These are phyloP conservation scores for Clivina fossor DNA, from an alignment of 2,888 invertebrate genomes.

Conservation along the genomic window DNA sequence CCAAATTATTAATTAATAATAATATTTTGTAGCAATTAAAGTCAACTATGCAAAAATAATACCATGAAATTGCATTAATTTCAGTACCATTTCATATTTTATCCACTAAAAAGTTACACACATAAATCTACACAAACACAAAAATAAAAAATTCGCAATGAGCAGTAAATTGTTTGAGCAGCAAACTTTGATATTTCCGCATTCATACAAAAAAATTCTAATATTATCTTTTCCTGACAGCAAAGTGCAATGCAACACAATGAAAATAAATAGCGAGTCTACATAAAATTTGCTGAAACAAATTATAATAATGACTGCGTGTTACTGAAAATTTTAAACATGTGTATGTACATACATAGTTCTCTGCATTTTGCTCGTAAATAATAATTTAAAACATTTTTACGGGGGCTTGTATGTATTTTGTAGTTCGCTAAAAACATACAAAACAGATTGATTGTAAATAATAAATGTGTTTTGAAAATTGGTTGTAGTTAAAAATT, in stretches of 20 bases:
- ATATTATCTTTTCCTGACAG: conserved; percentile 15
- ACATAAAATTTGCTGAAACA: conserved; percentile 14
- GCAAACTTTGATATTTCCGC: conserved; percentile 9
- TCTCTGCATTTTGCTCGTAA: not conserved
- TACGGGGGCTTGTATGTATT: no score
- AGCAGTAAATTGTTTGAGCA: conserved; percentile 23
- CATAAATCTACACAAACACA: conserved; percentile 9
- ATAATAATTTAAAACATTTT: not conserved
- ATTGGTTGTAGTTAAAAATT: no score
- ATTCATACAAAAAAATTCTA: conserved; percentile 19
- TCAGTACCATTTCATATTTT: conserved; percentile 14
- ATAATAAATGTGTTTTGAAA: no score
- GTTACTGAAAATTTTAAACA: conserved; percentile 20
- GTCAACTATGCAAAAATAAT: no score
- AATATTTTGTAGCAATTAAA: no score
- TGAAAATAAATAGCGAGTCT: not conserved
- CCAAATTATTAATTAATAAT: no score
- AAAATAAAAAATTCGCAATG: conserved; percentile 12
- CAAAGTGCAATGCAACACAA: not conserved
- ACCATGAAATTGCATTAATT: no score
- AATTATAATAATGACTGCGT: conserved; percentile 13
- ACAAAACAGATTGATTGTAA: no score
- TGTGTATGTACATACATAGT: not conserved
- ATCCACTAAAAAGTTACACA: no score
- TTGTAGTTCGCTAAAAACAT: no score